Evolutionary conservation across 92 coral and sea anemone species (phyloP).

Genomic region (Parazoanthus swiftii): DNA sequence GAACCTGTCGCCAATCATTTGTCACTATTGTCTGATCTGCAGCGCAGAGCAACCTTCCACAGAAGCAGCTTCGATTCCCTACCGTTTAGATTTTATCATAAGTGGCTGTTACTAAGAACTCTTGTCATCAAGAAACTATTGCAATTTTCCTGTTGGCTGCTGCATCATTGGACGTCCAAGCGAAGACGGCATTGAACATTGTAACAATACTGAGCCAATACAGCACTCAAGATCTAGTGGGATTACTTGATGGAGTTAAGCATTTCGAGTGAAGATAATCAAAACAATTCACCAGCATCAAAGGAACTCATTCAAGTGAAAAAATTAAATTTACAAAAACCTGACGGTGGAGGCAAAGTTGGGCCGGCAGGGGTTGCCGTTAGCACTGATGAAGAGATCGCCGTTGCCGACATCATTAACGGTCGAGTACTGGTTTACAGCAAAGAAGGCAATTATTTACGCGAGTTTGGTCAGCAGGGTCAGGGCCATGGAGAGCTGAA

Average conservation of each 20-base stretch:
- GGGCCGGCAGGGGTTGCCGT: slow-evolving; percentile 10
- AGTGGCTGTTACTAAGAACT: not conserved
- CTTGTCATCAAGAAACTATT: not conserved
- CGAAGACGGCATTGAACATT: too few relatives aligned
- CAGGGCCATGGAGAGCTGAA: not conserved
- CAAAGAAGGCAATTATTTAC: not conserved
- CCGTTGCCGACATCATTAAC: slow-evolving; percentile 5
- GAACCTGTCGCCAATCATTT: not conserved
- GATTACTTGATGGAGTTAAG: too few relatives aligned
- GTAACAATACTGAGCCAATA: too few relatives aligned
- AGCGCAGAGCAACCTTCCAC: not conserved
- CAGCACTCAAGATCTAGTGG: too few relatives aligned
- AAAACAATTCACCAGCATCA: too few relatives aligned
- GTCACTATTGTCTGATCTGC: not conserved
- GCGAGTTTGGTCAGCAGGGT: slow-evolving; percentile 4
- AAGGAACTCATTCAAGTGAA: too few relatives aligned
- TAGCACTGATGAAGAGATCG: not conserved
- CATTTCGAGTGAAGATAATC: too few relatives aligned
- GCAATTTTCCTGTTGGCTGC: too few relatives aligned
- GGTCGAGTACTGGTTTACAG: not conserved
- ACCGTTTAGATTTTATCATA: not conserved
- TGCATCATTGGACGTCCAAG: too few relatives aligned
- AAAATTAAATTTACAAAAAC: not conserved
- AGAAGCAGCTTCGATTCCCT: not conserved
- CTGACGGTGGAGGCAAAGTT: not conserved